phyloP scores from a whole-genome alignment of 2,113 vertebrate species.

The Cynoglossus semilaevis region DNA sequence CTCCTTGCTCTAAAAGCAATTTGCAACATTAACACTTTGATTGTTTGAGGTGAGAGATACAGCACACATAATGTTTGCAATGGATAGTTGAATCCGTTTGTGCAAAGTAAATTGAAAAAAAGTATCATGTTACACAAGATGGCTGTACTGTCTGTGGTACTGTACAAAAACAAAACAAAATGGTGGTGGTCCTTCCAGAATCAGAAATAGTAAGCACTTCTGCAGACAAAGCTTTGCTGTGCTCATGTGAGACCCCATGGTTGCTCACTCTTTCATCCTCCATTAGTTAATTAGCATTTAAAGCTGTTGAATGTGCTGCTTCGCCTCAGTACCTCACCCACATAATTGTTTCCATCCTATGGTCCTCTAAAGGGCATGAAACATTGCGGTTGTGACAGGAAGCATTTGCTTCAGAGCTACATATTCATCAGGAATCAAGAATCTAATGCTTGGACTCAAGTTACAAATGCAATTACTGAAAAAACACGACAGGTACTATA shows the following conservation, averaged over 20 bases:
- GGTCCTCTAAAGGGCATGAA: conserved; percentile 74
- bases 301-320: conserved; percentile 70
- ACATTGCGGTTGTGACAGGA: conserved; percentile 59
- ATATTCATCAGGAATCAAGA: conserved; percentile 55
- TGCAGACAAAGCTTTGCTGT: conserved; percentile 37
- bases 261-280: conserved; percentile 69
- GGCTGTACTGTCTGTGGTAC: conserved; percentile 45
- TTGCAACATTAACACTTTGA: too few species aligned
- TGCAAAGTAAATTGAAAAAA: background rate
- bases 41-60: too few species aligned
- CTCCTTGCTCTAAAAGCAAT: too few species aligned
- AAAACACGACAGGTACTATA: conserved; percentile 20
- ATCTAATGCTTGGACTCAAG: conserved; percentile 40
- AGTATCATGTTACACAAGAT: conserved; percentile 43
- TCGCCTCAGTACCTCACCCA: conserved; percentile 51
- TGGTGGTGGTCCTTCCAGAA: conserved; percentile 52
- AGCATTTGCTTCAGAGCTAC: conserved; percentile 48
- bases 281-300: conserved; percentile 77
- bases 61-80: too few species aligned
- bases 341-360: conserved; percentile 71
- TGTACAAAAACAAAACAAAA: conserved; percentile 53
- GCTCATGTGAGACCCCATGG: conserved; percentile 57
- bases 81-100: too few species aligned
- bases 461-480: conserved; percentile 48
- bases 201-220: conserved; percentile 32